Base-by-base conservation (phyloP, 2,113 vertebrate genomes). In the Tonatia bakeri region DNA sequence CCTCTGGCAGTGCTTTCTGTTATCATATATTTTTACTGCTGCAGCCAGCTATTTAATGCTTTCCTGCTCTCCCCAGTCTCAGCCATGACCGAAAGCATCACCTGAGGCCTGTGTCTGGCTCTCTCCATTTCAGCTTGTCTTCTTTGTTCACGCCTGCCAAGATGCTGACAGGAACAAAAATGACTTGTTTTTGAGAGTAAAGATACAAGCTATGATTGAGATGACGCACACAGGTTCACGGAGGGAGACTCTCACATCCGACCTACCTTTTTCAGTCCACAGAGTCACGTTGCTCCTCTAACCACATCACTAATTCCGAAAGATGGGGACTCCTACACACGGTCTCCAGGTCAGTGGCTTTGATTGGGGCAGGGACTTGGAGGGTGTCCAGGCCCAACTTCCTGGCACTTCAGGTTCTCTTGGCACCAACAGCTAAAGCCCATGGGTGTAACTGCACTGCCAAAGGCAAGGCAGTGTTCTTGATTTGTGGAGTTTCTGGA, bases 221-320 rank as follows among this genome's bases (percentile, higher is more conserved):
- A 96, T 97, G 97, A 97, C 96, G 97, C 97, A 97, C 94, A 95
- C 80, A 73, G 33, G 94, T 87, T 83, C 93, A 61, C 8, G 14
- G 80, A 76, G 77, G 86, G 97, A 97, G 96, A 96, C 95, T 96
- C 95, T 97, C 96, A 97, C 47, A 97, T 97, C 95, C 95, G 93
- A 96, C 93, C 95, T 65, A 84, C 79, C 93, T 85, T 61, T 96
- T 94, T 96, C 97, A 80, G 67, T 97, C 98, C 96, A 95, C 92
- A 65, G 88, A 97, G 96, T 98, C 98, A 98, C 98, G 97, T 98
- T 98, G 95, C 93, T 97, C 94, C 96, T 96, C 91, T 98, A 98
- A 97, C 96, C 98, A 94, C 97, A 94, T 28, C 47, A 97, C 94
- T 94, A 94, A 97, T 97, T 96, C 97, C 92, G 97, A 98, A 98